A percentile compares a stretch with the other conserved stretches of the same genome.
These are phyloP conservation scores for Rhamnusium bicolor DNA, from an alignment of 2,888 invertebrate genomes.

Conservation along the genomic window DNA sequence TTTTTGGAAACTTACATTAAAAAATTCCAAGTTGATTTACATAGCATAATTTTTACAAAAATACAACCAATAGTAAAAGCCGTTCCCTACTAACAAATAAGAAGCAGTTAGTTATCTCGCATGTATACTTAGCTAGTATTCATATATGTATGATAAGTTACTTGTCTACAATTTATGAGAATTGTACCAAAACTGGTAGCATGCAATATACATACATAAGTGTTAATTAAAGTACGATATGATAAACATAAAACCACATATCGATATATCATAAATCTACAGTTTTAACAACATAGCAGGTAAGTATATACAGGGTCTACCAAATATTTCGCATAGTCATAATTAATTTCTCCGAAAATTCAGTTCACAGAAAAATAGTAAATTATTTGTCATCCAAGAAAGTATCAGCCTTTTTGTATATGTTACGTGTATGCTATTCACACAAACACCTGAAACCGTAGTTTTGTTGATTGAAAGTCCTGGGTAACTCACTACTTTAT, in stretches of 20 bases:
- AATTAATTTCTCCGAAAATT: too few species aligned
- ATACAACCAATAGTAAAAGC: background rate
- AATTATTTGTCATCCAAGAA: too few species aligned
- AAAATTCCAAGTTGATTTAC: background rate
- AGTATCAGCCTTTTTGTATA: too few species aligned
- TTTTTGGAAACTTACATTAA: background rate
- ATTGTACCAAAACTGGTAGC: slow-evolving; percentile 31
- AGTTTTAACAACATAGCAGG: slow-evolving; percentile 7
- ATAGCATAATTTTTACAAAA: background rate
- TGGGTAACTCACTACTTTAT: too few species aligned
- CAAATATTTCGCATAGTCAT: too few species aligned
- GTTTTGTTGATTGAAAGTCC: too few species aligned
- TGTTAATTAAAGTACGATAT: slow-evolving; percentile 11
- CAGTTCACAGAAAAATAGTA: too few species aligned
- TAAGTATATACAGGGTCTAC: background rate
- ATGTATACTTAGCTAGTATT: slow-evolving; percentile 8
- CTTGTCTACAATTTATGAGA: slow-evolving; percentile 29
- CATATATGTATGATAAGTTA: slow-evolving; percentile 16
- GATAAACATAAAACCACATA: slow-evolving; percentile 15
- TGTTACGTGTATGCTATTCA: too few species aligned
- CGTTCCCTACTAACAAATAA: background rate
- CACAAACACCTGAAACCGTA: too few species aligned
- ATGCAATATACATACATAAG: slow-evolving; percentile 29
- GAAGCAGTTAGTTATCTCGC: slow-evolving; percentile 9
- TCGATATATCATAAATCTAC: slow-evolving; percentile 11